A percentile compares a stretch with the other conserved stretches of the same genome.
phyloP scores from a whole-genome alignment of 2,888 invertebrate genomes.

The Tetramorium bicarinatum region DNA sequence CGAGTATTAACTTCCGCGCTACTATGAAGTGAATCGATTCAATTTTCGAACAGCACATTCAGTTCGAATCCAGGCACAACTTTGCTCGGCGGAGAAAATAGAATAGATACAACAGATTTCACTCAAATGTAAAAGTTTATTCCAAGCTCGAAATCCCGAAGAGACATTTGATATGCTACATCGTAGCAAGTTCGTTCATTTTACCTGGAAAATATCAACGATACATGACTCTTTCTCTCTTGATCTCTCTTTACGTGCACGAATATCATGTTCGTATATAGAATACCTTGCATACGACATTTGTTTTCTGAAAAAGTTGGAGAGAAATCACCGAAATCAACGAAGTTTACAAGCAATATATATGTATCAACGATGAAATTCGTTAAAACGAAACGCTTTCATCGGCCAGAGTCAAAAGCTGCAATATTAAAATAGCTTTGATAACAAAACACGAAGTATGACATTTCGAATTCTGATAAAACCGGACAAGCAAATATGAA shows the following conservation, averaged over 20 bases:
- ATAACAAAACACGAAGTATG: neutral
- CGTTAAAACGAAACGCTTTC: slow-evolving; percentile 15
- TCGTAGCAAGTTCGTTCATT: slow-evolving; percentile 37
- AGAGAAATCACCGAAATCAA: slow-evolving; percentile 23
- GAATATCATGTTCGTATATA: neutral
- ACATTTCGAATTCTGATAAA: neutral
- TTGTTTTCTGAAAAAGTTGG: slow-evolving; percentile 33
- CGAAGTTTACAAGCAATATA: slow-evolving; percentile 5
- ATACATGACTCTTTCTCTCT: slow-evolving; percentile 9
- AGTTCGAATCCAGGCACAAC: slow-evolving; percentile 43
- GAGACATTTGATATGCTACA: slow-evolving; percentile 45
- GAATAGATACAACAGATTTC: slow-evolving; percentile 40
- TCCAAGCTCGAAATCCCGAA: slow-evolving; percentile 34
- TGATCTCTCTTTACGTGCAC: neutral
- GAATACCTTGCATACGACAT: slow-evolving; percentile 13
- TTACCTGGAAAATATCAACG: slow-evolving; percentile 40
- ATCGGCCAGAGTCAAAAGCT: slow-evolving; percentile 18
- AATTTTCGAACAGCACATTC: slow-evolving; percentile 40
- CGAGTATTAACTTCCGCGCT: slow-evolving; percentile 48
- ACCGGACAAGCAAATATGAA: neutral
- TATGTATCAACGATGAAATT: slow-evolving; percentile 17
- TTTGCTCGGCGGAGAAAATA: slow-evolving; percentile 37
- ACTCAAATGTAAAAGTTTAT: slow-evolving; percentile 49
- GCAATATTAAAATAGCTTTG: slow-evolving; percentile 7
- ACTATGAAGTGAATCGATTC: slow-evolving; percentile 36